These are phyloP conservation scores for Ceuthmochares aereus DNA, from an alignment of 2,113 vertebrate species.

Conservation along the genomic window DNA sequence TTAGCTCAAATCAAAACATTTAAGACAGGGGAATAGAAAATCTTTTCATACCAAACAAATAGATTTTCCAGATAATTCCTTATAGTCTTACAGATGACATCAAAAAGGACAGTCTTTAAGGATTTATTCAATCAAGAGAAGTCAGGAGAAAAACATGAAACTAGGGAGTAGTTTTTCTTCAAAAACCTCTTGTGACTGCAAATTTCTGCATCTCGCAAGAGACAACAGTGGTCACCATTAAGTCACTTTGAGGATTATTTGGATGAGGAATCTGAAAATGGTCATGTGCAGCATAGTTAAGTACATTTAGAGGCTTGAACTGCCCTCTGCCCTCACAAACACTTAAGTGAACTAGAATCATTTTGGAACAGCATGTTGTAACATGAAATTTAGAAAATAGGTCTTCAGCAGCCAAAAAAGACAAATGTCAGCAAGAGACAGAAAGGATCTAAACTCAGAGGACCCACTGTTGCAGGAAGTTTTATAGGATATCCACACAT, in stretches of 20 bases:
- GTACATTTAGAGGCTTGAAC: not conserved
- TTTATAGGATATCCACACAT: not conserved
- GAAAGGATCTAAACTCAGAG: not conserved
- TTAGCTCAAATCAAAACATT: no score
- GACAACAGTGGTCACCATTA: not conserved
- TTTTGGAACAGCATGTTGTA: not conserved
- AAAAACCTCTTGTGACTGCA: not conserved
- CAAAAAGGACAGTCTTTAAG: not conserved
- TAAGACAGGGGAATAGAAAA: not conserved
- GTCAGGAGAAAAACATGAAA: not conserved
- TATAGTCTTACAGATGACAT: not conserved
- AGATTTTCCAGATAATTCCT: not conserved
- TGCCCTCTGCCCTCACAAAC: not conserved
- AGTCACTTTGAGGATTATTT: not conserved
- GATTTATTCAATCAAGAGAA: not conserved
- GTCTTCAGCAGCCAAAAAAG: not conserved
- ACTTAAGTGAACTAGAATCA: not conserved
- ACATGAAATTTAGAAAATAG: not conserved
- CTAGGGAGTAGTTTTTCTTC: rapidly evolving
- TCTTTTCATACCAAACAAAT: not conserved
- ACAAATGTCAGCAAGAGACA: not conserved
- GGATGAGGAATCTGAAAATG: not conserved
- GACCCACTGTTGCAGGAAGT: not conserved
- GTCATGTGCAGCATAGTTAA: not conserved
- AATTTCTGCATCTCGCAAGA: not conserved